These are phyloP conservation scores for Leptinotarsa juncta DNA, from an alignment of 2,888 invertebrate species.

Conservation along the genomic window DNA sequence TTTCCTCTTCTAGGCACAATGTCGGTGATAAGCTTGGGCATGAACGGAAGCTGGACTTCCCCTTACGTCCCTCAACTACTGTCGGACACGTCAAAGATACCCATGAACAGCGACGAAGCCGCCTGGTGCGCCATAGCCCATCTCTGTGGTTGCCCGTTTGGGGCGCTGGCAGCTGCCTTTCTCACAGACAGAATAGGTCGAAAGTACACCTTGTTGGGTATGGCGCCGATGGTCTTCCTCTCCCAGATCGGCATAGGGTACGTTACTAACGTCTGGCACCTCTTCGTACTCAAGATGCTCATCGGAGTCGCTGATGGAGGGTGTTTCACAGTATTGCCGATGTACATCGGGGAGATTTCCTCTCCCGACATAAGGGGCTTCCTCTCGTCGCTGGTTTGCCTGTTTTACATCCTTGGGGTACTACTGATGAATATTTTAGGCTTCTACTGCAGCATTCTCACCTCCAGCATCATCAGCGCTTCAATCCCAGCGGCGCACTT, in stretches of 20 bases:
- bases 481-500: constrained; percentile 66
- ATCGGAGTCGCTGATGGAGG: constrained; percentile 71
- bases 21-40: constrained; percentile 60
- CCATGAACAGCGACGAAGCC: constrained; percentile 67
- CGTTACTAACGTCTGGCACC: constrained; percentile 18
- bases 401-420: constrained; percentile 70
- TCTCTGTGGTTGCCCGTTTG: constrained; percentile 73
- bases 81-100: constrained; percentile 55
- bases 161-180: constrained; percentile 72
- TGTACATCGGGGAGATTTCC: constrained; percentile 74
- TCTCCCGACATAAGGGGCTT: constrained; percentile 71
- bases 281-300: constrained; percentile 61
- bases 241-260: constrained; percentile 21
- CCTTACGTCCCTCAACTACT: constrained; percentile 70
- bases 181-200: constrained; percentile 76
- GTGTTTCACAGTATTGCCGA: constrained; percentile 66
- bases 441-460: constrained; percentile 65
- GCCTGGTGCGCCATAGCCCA: constrained; percentile 76
- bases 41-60: constrained; percentile 72
- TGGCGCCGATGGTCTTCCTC: constrained; percentile 18
- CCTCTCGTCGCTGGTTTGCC: constrained; percentile 73
- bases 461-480: constrained; percentile 67
- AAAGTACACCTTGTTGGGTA: constrained; percentile 71
- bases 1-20: constrained; percentile 35
- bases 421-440: constrained; percentile 71